A percentile compares a stretch with the other conserved stretches of the same genome.
These are phyloP conservation scores for Aix galericulata DNA, from an alignment of 2,113 vertebrate genomes.

Conservation along the genomic window DNA sequence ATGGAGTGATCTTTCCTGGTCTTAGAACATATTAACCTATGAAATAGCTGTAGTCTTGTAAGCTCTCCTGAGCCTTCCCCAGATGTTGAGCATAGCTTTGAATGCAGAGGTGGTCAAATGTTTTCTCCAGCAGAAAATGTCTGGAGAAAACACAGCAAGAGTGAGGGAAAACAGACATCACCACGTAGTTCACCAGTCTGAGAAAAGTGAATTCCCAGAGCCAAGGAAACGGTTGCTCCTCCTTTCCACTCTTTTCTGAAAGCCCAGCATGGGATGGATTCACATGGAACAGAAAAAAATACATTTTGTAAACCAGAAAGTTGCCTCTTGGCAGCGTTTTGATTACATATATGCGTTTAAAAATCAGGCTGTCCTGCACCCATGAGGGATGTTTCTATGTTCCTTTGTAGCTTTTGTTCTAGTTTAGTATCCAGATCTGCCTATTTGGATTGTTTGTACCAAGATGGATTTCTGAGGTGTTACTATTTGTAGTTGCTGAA, in stretches of 20 bases:
- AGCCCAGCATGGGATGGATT: not conserved
- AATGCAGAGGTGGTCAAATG: not conserved
- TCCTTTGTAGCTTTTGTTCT: not conserved
- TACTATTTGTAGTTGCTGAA: not conserved
- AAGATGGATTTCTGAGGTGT: not conserved
- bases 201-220: not conserved
- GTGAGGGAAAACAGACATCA: not conserved
- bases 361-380: not conserved
- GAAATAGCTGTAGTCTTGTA: not conserved
- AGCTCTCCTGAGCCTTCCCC: not conserved
- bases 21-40: not conserved
- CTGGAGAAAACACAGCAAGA: not conserved
- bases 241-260: not conserved
- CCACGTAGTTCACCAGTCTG: not conserved
- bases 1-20: not conserved
- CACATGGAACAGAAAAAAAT: not conserved
- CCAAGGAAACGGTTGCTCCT: not conserved
- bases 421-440: not conserved
- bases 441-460: not conserved
- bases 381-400: not conserved
- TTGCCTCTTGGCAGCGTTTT: not conserved
- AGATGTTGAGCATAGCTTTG: not conserved
- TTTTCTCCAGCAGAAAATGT: not conserved
- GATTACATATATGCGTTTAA: rapidly evolving
- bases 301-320: not conserved